Evolutionary conservation across 2,888 invertebrate genomes (phyloP), one percentile per base, ranked within the genome.

Genomic region (Venustoraphidia nigricollis): DNA sequence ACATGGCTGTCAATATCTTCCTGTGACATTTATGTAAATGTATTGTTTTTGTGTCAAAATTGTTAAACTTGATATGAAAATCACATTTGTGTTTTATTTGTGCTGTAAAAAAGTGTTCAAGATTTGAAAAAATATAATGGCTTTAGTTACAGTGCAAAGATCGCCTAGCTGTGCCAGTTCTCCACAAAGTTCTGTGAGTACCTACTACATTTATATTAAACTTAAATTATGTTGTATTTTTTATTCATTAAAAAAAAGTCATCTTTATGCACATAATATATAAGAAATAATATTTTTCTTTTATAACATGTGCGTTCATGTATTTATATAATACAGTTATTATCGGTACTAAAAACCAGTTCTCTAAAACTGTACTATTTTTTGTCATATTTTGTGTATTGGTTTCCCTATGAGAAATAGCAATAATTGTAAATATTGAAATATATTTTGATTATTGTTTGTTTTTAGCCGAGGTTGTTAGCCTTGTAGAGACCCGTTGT

Each of bases 121-220:
- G 10, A 38, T 44, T 40, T 43, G 36, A 36, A 39, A 13, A 17
- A 39, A 27, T 13, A 40, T 38, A 58, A 81, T 82, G 81, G 80
- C 81, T 65, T 70, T 81, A 66, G 81, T 82, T 66, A 81, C 81
- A 60, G 77, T 82, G 63, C 80, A 81, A 64, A 73, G 81, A 63
- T 81, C 81, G 58, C 81, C 81, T 58, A 81, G 80, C 70, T 75
- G 76, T 59, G 75, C 76, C 66, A 79, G 75, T 67, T 76, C 76
- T 56, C 79, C 79, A 52, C 74, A 70, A 59, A 72, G 69, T 62
- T 70, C 72, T 62, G 75, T 75, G 61, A 73, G 74, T 72, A 52
- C n/a, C 48, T 36, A 44, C 45, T 51, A 45, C 13, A 14, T 34
- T 10, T 36, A 34, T 44, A 11, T 44, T 36, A 10, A 34, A 36